phyloP scores from a whole-genome alignment of 2,797 vertebrate genomes.

The Petrocephalus schoutedeni region DNA sequence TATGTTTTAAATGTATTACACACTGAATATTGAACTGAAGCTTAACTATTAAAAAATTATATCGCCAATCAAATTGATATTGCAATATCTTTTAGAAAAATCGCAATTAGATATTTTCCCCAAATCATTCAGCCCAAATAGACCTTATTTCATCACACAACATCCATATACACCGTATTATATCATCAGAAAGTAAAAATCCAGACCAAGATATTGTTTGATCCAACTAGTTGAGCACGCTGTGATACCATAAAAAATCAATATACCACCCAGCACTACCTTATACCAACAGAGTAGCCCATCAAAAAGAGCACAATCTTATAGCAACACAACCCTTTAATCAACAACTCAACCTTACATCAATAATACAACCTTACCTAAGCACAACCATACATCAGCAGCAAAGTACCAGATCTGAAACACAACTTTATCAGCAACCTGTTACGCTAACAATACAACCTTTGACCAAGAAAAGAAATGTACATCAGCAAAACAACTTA shows the following conservation, averaged over 20 bases:
- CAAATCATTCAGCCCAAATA: not conserved
- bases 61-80: not conserved
- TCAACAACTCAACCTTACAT: not conserved
- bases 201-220: too few species aligned
- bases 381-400: too few species aligned
- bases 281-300: not conserved
- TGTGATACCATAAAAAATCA: not conserved
- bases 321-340: not conserved
- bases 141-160: too few species aligned
- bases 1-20: too few species aligned
- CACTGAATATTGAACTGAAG: too few species aligned
- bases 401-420: too few species aligned
- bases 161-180: too few species aligned
- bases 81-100: not conserved
- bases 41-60: too few species aligned
- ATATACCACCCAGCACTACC: not conserved
- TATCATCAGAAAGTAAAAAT: too few species aligned
- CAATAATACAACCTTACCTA: not conserved
- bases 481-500: not conserved
- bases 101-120: not conserved
- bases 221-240: too few species aligned
- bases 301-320: not conserved
- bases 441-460: not conserved
- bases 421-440: not conserved
- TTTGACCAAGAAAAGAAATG: not conserved